Evolutionary conservation across 2,113 vertebrate genomes (phyloP), one percentile per base, ranked within the genome.

Genomic region (Bolborhynchus lineola): DNA sequence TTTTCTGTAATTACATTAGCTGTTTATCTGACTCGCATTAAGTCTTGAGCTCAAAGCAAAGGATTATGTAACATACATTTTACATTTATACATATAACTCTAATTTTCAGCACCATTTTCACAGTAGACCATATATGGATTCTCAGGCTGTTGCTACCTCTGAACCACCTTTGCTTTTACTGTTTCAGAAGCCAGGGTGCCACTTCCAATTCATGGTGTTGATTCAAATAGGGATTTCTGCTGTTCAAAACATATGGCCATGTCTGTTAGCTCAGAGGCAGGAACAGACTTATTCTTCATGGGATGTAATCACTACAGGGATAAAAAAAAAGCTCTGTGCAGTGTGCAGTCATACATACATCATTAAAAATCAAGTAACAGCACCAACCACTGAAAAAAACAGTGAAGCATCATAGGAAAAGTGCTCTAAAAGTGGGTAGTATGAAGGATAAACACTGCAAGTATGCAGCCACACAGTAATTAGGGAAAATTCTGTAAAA

Each of bases 11-110:
- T 95, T 97, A 86, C 55, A 70, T 76, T 75, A 81, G 72, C 70
- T 90, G 65, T 92, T 93, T 74, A 88, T 90, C 76, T 92, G 86
- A 80, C 90, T 71, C 92, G 50, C 90, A 63, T 94, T 44, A 90
- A 82, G 53, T 70, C 53, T 85, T 82, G 52, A 91, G 82, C 87
- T 93, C 68, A 92, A 94, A 93, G 80, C 69, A 68, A 88, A 92
- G 55, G 13, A 82, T 90, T 76, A 85, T 39, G 25, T 10, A 19
- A n/a, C 29, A 50, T 2, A 10, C 55, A 57, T 82, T 80, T 88
- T 80, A 88, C 60, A 63, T 59, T 59, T 59, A 35, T 53, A 70
- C 18, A 77, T 16, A 28, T 6, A 67, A 49, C 28, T 57, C 37
- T 50, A 18, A 35, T 46, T 86, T 84, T 60, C 52, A 92, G 50